These are phyloP conservation scores for Cryptocheilus praepositus DNA, from an alignment of 2,888 invertebrate species.

Conservation along the genomic window DNA sequence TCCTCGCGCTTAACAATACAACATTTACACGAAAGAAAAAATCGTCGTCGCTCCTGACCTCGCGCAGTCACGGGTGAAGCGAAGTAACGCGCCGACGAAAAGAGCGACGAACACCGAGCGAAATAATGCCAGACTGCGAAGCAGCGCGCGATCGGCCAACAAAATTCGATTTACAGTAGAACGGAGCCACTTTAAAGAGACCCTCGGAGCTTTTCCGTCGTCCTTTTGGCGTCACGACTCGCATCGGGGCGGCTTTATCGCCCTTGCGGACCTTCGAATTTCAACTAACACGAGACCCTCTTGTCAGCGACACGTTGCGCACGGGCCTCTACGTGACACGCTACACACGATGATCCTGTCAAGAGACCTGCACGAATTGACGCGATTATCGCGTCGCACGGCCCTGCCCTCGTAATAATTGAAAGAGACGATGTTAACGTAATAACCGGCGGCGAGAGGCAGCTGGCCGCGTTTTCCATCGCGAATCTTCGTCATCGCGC, in stretches of 20 bases:
- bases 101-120: too few species aligned
- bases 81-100: too few species aligned
- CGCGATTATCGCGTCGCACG: conserved; percentile 15
- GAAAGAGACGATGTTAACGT: background rate
- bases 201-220: background rate
- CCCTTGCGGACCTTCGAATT: background rate
- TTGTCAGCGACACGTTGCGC: conserved; percentile 4
- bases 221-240: background rate
- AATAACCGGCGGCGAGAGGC: background rate
- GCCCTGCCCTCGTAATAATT: too few species aligned
- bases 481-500: background rate
- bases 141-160: background rate
- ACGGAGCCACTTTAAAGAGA: background rate
- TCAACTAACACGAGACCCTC: background rate
- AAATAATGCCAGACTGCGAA: too few species aligned
- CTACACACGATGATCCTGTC: too few species aligned
- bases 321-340: background rate
- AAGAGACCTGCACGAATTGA: background rate
- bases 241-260: too few species aligned
- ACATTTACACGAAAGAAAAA: too few species aligned
- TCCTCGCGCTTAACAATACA: too few species aligned
- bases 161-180: background rate
- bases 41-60: too few species aligned
- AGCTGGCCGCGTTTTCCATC: conserved; percentile 20
- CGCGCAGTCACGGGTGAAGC: too few species aligned